Base-by-base conservation (phyloP, 2,113 vertebrate genomes). In the Pitta sordida region DNA sequence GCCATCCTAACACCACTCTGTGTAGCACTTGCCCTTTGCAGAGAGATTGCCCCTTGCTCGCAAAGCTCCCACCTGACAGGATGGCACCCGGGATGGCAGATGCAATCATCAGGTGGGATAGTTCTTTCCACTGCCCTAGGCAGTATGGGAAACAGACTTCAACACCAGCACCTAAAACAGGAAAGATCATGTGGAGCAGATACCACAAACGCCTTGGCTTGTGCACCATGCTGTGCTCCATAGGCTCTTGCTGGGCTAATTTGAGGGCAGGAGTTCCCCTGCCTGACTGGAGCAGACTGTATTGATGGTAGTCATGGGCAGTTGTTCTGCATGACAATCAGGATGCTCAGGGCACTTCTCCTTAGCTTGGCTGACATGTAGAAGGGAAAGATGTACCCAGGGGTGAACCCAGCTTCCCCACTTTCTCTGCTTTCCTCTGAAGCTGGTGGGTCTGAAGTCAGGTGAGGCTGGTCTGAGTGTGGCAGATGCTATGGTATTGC, bases 311-410 rank as follows among this genome's bases (percentile, higher is more conserved):
- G 24, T 55, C 20, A 2, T 1, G 9, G 23, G 46, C 16, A 22
- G 9, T 27, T 76, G 6, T 36, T 78, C 27, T 49, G 19, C 3
- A 0, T 24, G 32, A n/a, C 4, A 14, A 2, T 44, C 2, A 0
- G 46, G 27, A 27, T 5, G 1, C n/a, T 67, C 8, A 3, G 46
- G 37, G 37, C 20, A 13, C 52, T 63, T 55, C 48, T 87, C 17
- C 27, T 94, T 3, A 2, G 37, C n/a, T 75, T 63, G 37, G 15
- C 21, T 73, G 52, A 16, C 62, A 49, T 68, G 44, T 65, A 19
- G 39, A 58, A 85, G 24, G 62, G 52, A 44, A 84, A 21, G 81
- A 80, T 34, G 22, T 37, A 44, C 11, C 21, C 24, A 36, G 2
- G 10, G 36, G 58, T 2, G 3, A 56, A 68, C 39, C 36, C 13